Percentiles rank a stretch among this genome's conserved stretches.
These are phyloP conservation scores for Neomorphus geoffroyi DNA, from an alignment of 2,797 vertebrate species.

Conservation along the genomic window DNA sequence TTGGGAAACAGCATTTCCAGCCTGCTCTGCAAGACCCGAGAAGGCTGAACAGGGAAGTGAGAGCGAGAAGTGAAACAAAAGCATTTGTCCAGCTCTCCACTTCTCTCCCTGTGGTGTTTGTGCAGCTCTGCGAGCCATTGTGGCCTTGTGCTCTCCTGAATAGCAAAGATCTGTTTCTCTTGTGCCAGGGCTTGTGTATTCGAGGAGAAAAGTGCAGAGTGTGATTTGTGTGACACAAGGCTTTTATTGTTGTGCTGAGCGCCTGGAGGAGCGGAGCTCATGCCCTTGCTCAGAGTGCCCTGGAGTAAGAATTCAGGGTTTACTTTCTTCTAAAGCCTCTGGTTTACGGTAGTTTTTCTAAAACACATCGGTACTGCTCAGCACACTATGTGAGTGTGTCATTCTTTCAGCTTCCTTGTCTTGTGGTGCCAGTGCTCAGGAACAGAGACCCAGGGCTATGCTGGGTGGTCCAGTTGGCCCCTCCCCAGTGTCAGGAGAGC, in stretches of 20 bases:
- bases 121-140: not conserved
- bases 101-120: not conserved
- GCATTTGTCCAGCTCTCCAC: not conserved
- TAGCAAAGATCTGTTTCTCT: accelerated
- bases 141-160: not conserved
- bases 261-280: accelerated
- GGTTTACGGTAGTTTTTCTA: not conserved
- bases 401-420: not conserved
- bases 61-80: constrained; percentile 4
- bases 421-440: not conserved
- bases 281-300: too few species aligned
- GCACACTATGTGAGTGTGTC: accelerated
- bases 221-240: not conserved
- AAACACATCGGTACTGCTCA: accelerated
- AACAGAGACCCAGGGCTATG: not conserved
- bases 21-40: not conserved
- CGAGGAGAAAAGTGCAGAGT: accelerated
- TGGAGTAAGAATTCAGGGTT: accelerated
- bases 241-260: not conserved
- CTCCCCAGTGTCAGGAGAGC: accelerated
- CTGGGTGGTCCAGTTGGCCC: accelerated
- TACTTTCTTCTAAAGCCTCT: not conserved
- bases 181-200: accelerated
- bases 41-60: not conserved
- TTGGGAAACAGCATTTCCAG: not conserved